Conservation (phyloP, 1,140 invertebrate genomes). For the Cotesia vestalis region DNA sequence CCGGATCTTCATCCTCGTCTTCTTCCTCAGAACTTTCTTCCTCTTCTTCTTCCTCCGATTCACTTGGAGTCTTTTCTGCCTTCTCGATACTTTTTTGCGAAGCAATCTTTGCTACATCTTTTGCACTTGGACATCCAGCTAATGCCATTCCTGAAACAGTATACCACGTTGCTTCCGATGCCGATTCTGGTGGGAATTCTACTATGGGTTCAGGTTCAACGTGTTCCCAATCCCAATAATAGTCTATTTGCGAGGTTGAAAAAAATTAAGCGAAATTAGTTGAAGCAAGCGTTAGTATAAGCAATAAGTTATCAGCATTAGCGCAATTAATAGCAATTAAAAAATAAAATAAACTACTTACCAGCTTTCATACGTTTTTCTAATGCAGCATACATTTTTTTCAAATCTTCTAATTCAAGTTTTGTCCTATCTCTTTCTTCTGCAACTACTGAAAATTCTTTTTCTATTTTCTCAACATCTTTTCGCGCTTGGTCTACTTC, state of each 20-base stretch:
- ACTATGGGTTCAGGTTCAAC: constrained; percentile 49
- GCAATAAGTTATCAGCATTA: constrained; percentile 21
- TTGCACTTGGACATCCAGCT: constrained; percentile 64
- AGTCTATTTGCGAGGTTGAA: constrained; percentile 37
- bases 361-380: constrained; percentile 71
- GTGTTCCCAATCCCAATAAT: constrained; percentile 42
- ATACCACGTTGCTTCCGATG: constrained; percentile 54
- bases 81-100: constrained; percentile 62
- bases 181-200: constrained; percentile 54
- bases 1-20: constrained; percentile 72
- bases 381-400: constrained; percentile 76
- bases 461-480: constrained; percentile 80
- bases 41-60: constrained; percentile 68
- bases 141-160: constrained; percentile 65
- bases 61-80: constrained; percentile 34
- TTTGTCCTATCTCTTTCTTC: constrained; percentile 80
- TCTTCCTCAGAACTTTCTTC: constrained; percentile 70
- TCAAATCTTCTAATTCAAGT: constrained; percentile 81
- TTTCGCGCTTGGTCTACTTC: constrained; percentile 80
- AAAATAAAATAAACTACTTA: constrained; percentile 32
- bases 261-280: constrained; percentile 44
- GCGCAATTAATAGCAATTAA: constrained; percentile 4
- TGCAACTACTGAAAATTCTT: constrained; percentile 77
- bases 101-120: constrained; percentile 62
- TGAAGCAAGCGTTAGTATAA: constrained; percentile 36